Percentiles rank a stretch among this genome's conserved stretches.
Conservation (phyloP, 2,797 vertebrate genomes). For the Carcharodon carcharias region DNA sequence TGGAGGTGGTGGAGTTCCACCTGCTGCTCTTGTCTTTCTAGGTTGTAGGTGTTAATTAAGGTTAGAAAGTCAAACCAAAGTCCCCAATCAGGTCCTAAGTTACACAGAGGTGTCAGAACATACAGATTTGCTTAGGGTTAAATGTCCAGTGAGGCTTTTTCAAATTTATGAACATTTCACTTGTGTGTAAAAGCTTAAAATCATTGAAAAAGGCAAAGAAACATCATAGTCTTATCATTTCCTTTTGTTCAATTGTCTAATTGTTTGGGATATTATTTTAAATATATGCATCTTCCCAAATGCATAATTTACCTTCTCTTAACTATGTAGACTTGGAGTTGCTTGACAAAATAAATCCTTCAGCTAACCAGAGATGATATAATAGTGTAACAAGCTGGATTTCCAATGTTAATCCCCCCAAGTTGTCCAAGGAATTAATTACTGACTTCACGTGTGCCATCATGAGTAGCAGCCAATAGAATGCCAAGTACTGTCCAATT, state of each 20-base stretch:
- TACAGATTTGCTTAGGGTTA: not conserved
- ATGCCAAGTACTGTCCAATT: no score
- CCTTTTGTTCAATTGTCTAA: not conserved
- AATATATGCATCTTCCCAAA: not conserved
- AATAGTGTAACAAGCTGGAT: not conserved
- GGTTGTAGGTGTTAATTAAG: no score
- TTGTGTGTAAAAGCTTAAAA: not conserved
- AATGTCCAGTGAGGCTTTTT: not conserved
- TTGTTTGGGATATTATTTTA: not conserved
- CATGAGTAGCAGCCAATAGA: not conserved
- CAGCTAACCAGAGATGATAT: not conserved
- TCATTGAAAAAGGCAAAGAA: not conserved
- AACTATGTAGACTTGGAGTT: not conserved
- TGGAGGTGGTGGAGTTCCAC: no score
- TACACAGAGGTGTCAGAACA: not conserved
- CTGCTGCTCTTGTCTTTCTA: no score
- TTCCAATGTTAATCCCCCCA: not conserved
- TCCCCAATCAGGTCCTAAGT: not conserved
- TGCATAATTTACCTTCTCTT: not conserved
- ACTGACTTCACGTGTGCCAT: no score
- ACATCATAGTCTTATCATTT: not conserved
- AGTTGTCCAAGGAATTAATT: not conserved
- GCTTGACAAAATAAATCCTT: not conserved
- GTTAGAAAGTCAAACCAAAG: no score
- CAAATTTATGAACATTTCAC: not conserved